These are phyloP conservation scores for Bathynomus jamesi DNA, from an alignment of 1,140 invertebrate genomes.

Conservation along the genomic window DNA sequence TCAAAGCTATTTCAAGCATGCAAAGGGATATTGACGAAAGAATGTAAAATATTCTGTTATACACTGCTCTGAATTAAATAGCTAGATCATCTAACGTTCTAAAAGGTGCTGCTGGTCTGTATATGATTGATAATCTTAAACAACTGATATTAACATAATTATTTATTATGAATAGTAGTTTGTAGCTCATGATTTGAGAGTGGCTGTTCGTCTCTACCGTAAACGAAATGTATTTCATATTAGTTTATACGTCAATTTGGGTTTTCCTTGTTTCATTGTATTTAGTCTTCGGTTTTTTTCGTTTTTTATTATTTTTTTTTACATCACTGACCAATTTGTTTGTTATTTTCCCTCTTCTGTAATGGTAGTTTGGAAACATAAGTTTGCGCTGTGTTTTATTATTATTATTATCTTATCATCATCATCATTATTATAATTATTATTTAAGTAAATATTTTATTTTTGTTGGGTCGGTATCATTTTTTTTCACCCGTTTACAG, in stretches of 20 bases:
- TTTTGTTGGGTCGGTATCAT: not conserved
- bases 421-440: too few species aligned
- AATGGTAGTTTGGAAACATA: not conserved
- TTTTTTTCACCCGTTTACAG: too few species aligned
- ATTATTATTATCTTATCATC: not conserved
- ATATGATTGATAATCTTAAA: not conserved
- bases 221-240: not conserved
- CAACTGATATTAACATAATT: not conserved
- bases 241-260: not conserved
- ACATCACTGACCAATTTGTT: not conserved
- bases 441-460: too few species aligned
- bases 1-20: too few species aligned
- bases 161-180: not conserved
- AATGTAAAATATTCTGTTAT: too few species aligned
- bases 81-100: too few species aligned
- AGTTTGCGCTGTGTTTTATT: too few species aligned
- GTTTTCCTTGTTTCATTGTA: not conserved
- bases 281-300: too few species aligned
- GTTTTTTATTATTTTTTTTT: slow-evolving; percentile 1
- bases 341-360: not conserved
- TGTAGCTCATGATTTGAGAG: not conserved
- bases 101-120: too few species aligned
- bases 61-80: too few species aligned
- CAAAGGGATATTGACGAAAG: too few species aligned
- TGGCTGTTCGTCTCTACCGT: not conserved